A percentile compares a stretch with the other conserved stretches of the same genome.
These are phyloP conservation scores for Syngnathus typhle DNA, from an alignment of 2,113 vertebrate genomes.

Conservation along the genomic window DNA sequence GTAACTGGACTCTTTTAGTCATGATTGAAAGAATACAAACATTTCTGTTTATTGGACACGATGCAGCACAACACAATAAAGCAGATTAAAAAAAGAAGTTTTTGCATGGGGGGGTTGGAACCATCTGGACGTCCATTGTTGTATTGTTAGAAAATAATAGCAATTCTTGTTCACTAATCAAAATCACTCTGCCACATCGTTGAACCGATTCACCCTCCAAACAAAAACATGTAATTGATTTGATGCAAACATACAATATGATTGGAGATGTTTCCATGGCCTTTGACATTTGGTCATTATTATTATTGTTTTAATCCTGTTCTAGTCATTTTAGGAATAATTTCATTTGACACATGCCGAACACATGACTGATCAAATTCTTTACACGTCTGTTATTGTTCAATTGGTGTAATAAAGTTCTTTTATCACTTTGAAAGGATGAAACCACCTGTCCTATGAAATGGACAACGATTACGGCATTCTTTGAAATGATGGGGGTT, in stretches of 20 bases:
- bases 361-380: conserved; percentile 29
- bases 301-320: background rate
- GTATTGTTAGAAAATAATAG: conserved; percentile 32
- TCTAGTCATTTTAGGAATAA: conserved; percentile 5
- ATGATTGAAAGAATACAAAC: conserved; percentile 30
- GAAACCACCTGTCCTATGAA: conserved; percentile 21
- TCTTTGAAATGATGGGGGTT: conserved; percentile 28
- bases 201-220: conserved; percentile 3
- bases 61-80: conserved; percentile 23
- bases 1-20: conserved; percentile 42
- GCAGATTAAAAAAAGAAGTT: conserved; percentile 20
- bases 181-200: conserved; percentile 15
- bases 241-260: background rate
- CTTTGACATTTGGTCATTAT: conserved; percentile 13
- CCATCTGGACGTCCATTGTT: conserved; percentile 47
- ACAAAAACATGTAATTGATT: background rate
- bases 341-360: conserved; percentile 28
- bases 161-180: conserved; percentile 33
- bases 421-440: conserved; percentile 42
- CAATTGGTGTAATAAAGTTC: conserved; percentile 40
- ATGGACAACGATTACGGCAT: conserved; percentile 6
- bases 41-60: conserved; percentile 52
- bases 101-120: conserved; percentile 14
- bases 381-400: conserved; percentile 31
- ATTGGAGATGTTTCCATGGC: background rate